Percentiles rank a stretch among this genome's conserved stretches.
phyloP scores from a whole-genome alignment of 1,140 invertebrate species.

The Ptiloglossa arizonensis region DNA sequence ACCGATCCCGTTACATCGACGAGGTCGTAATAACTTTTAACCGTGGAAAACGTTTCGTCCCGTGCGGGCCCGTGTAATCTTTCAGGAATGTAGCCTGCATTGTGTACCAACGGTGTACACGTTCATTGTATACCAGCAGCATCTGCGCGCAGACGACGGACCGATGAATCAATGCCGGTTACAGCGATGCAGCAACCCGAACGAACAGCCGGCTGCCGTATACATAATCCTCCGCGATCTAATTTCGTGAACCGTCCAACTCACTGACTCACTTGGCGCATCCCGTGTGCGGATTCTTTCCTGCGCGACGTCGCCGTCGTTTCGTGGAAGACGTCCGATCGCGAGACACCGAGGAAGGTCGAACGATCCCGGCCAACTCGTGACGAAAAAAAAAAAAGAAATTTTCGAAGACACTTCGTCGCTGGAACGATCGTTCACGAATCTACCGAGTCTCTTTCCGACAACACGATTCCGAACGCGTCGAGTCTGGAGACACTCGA shows the following conservation, averaged over 20 bases:
- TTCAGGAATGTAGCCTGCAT: conserved; percentile 2
- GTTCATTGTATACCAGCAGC: conserved; percentile 46
- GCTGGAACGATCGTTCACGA: too few species aligned
- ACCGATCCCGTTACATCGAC: neutral
- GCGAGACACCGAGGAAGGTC: conserved; percentile 43
- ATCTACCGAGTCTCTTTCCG: too few species aligned
- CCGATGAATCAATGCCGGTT: conserved; percentile 61
- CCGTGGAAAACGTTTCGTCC: neutral
- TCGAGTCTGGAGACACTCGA: too few species aligned
- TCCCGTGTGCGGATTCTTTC: conserved; percentile 58
- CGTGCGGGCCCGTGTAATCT: neutral
- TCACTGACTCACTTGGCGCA: conserved; percentile 69
- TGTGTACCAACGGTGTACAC: neutral
- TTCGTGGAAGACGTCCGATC: conserved; percentile 47
- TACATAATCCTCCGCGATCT: conserved; percentile 60
- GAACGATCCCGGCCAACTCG: neutral
- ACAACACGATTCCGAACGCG: too few species aligned
- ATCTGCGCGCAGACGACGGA: conserved; percentile 31
- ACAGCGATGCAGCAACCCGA: conserved; percentile 55
- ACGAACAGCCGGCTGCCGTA: conserved; percentile 48
- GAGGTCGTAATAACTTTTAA: neutral
- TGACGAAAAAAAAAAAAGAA: too few species aligned
- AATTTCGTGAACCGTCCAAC: conserved; percentile 64
- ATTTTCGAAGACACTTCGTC: too few species aligned
- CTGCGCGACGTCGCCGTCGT: conserved; percentile 16